These are phyloP conservation scores for Dicerorhinus sumatrensis DNA, from an alignment of 2,113 vertebrate genomes.

Conservation along the genomic window DNA sequence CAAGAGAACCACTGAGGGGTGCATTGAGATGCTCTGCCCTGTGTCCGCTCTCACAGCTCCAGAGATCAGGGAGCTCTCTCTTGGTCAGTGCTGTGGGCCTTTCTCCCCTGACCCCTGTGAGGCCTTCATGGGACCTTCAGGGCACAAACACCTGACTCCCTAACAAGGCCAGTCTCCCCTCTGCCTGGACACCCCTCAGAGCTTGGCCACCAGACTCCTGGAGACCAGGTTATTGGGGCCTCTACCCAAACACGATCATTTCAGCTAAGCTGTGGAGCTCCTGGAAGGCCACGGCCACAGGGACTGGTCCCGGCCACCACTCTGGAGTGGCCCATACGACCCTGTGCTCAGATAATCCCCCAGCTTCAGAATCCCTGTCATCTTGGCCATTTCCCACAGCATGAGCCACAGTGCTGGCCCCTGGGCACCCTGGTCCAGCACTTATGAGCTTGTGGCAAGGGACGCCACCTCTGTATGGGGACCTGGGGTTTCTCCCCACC, in stretches of 20 bases:
- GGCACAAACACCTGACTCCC: neutral
- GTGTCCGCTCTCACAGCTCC: too few species aligned
- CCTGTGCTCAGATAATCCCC: neutral
- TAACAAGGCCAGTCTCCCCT: neutral
- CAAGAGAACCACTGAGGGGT: too few species aligned
- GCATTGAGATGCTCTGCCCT: neutral
- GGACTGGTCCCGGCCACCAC: fast-evolving
- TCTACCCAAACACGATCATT: neutral
- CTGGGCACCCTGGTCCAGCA: neutral
- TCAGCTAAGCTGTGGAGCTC: neutral
- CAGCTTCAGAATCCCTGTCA: neutral
- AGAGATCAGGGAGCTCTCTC: neutral
- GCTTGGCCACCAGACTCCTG: neutral
- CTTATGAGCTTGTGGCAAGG: neutral
- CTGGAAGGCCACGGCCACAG: neutral
- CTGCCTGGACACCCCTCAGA: neutral
- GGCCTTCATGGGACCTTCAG: neutral
- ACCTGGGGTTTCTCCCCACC: neutral
- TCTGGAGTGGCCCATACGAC: neutral
- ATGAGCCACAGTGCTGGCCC: neutral
- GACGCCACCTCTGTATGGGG: neutral
- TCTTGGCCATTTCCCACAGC: neutral
- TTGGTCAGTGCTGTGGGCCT: neutral
- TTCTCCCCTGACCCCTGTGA: fast-evolving
- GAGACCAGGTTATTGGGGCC: neutral